Evolutionary conservation across 2,888 invertebrate genomes (phyloP).

Genomic region (Sabellastarte sp.): DNA sequence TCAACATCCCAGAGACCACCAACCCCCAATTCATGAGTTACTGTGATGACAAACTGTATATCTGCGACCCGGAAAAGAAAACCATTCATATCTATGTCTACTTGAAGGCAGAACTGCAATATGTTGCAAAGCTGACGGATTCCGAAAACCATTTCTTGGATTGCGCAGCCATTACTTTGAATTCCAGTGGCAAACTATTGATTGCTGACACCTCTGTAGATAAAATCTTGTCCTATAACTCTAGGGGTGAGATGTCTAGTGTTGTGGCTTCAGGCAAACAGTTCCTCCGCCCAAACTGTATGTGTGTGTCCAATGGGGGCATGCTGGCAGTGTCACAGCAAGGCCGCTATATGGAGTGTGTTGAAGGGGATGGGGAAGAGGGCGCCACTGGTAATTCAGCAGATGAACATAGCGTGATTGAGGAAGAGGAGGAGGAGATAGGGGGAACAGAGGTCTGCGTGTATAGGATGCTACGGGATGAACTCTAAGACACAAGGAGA

Average conservation of each 20-base stretch:
- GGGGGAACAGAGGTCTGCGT: too few species aligned
- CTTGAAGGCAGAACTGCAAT: conserved; percentile 12
- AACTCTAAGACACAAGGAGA: too few species aligned
- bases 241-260: conserved; percentile 13
- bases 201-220: conserved; percentile 16
- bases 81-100: conserved; percentile 17
- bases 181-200: conserved; percentile 20
- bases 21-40: conserved; percentile 17
- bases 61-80: conserved; percentile 21
- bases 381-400: too few species aligned
- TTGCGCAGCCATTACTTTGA: conserved; percentile 19
- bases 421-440: too few species aligned
- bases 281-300: conserved; percentile 16
- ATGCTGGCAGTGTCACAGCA: conserved; percentile 22
- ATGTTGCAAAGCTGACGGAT: conserved; percentile 13
- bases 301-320: conserved; percentile 15
- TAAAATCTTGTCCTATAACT: conserved; percentile 14
- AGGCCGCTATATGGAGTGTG: conserved; percentile 7
- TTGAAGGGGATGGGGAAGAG: not conserved
- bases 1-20: conserved; percentile 13
- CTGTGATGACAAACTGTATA: conserved; percentile 17
- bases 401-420: too few species aligned
- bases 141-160: conserved; percentile 15
- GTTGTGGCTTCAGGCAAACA: conserved; percentile 8
- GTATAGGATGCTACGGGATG: too few species aligned